A percentile compares a stretch with the other conserved stretches of the same genome.
These are phyloP conservation scores for Psilopogon haemacephalus DNA, from an alignment of 2,113 vertebrate species.

Conservation along the genomic window DNA sequence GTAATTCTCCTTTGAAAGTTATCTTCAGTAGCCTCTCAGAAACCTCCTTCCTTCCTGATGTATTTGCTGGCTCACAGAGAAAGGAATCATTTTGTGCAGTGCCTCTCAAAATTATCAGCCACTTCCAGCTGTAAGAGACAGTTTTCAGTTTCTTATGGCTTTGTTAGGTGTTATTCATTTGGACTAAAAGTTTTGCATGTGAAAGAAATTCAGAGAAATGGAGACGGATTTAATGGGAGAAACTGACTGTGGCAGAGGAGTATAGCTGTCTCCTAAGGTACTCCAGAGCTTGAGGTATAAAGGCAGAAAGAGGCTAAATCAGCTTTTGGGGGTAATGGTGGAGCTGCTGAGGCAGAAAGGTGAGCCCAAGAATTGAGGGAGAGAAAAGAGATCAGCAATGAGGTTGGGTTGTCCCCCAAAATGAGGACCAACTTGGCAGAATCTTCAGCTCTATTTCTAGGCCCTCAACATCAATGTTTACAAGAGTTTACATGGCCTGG, in stretches of 20 bases:
- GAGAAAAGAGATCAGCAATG: background rate
- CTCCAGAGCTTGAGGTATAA: background rate
- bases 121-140: background rate
- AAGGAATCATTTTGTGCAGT: background rate
- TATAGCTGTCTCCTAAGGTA: background rate
- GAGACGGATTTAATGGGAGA: background rate
- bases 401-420: background rate
- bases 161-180: background rate
- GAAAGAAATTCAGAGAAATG: background rate
- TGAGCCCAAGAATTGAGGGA: background rate
- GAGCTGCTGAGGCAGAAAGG: background rate
- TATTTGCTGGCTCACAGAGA: fast-evolving
- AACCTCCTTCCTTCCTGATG: fast-evolving
- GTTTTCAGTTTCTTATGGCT: background rate
- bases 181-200: background rate
- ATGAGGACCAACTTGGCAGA: background rate
- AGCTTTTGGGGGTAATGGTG: background rate
- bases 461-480: background rate
- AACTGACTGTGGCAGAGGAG: background rate
- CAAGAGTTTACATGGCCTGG: background rate
- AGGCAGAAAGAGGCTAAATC: background rate
- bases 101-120: fast-evolving
- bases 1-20: background rate
- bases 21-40: background rate
- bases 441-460: background rate